phyloP scores from a whole-genome alignment of 2,797 vertebrate genomes.

The Sparidentex hasta region DNA sequence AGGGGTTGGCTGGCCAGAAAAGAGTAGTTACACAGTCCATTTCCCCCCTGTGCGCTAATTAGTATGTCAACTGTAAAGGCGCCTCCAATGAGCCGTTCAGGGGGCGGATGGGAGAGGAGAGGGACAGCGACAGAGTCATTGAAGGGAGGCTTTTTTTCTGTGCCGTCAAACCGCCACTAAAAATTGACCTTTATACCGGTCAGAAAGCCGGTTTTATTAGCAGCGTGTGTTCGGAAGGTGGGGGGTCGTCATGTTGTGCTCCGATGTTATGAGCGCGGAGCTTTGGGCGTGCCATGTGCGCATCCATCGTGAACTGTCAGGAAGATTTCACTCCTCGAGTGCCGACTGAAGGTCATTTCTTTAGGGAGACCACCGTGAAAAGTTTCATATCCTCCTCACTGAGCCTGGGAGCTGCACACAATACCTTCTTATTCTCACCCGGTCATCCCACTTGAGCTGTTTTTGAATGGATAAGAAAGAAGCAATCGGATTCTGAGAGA shows the following conservation, averaged over 20 bases:
- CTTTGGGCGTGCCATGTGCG: neutral
- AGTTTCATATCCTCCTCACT: constrained; percentile 48
- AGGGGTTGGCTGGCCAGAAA: constrained; percentile 69
- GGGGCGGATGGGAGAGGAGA: constrained; percentile 23
- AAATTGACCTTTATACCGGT: constrained; percentile 56
- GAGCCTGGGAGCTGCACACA: constrained; percentile 33
- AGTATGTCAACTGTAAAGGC: constrained; percentile 78
- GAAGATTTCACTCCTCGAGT: constrained; percentile 27
- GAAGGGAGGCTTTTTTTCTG: constrained; percentile 43
- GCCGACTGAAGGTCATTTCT: constrained; percentile 65
- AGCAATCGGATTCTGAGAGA: constrained; percentile 18
- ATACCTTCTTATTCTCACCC: constrained; percentile 23
- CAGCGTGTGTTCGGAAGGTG: neutral
- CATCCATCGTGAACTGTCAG: constrained; percentile 13
- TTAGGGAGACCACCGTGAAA: constrained; percentile 32
- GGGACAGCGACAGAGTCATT: constrained; percentile 4
- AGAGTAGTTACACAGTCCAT: constrained; percentile 77
- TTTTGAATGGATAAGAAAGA: constrained; percentile 51
- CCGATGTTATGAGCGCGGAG: too few relatives aligned
- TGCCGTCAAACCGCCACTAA: constrained; percentile 60
- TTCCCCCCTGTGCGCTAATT: constrained; percentile 76
- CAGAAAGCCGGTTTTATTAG: constrained; percentile 20
- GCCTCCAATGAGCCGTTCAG: constrained; percentile 68
- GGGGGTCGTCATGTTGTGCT: constrained; percentile 25
- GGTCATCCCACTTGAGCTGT: constrained; percentile 38